Evolutionary conservation across 1,140 invertebrate species (phyloP).

Genomic region (Phymastichus coffea): DNA sequence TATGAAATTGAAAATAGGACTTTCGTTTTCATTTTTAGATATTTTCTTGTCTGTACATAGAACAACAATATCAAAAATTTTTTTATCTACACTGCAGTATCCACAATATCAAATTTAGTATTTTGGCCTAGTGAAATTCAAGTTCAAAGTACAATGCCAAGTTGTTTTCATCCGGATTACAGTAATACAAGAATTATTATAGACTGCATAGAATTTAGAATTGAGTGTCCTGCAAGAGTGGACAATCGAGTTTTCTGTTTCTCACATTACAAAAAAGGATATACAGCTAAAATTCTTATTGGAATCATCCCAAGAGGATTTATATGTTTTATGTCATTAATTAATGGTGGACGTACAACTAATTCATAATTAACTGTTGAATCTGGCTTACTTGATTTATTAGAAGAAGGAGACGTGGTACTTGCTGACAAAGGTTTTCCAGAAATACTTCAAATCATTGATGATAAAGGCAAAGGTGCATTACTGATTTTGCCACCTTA

Average conservation of each 20-base stretch:
- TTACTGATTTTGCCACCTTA: constrained; percentile 21
- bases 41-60: constrained; percentile 26
- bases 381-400: constrained; percentile 38
- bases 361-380: constrained; percentile 22
- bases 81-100: constrained; percentile 17
- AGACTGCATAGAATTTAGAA: constrained; percentile 50
- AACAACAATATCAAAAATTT: constrained; percentile 30
- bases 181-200: constrained; percentile 45
- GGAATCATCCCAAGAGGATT: constrained; percentile 46
- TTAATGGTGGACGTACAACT: constrained; percentile 38
- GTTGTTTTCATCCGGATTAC: constrained; percentile 41
- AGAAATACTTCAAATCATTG: constrained; percentile 34
- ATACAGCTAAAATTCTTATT: constrained; percentile 42
- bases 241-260: constrained; percentile 36
- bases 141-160: constrained; percentile 31
- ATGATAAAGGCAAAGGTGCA: background rate
- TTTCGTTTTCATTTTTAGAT: constrained; percentile 26
- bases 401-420: constrained; percentile 45
- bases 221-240: constrained; percentile 37
- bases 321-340: constrained; percentile 46
- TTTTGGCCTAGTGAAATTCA: constrained; percentile 32
- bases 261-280: constrained; percentile 48
- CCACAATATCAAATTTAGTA: constrained; percentile 29
- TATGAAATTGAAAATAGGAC: constrained; percentile 37
- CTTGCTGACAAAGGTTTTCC: constrained; percentile 51